Evolutionary conservation across 2,888 invertebrate genomes (phyloP), one percentile per base, ranked within the genome.

Genomic region (Ophraella communa): DNA sequence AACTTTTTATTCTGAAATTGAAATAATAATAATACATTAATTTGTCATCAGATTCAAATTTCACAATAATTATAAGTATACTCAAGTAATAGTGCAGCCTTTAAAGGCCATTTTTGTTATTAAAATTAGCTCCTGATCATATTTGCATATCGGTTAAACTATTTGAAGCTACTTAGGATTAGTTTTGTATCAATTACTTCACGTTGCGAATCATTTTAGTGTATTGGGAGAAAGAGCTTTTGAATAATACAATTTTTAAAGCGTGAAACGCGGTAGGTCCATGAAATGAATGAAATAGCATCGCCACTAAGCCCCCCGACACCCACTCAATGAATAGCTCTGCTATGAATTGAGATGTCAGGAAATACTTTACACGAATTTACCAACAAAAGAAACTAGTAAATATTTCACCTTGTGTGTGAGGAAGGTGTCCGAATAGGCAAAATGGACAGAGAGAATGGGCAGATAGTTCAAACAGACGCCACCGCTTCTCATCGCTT

Each of bases 311-410:
- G 62, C 56, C 64, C 65, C 70, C 24, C 20, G 11, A 30, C 60
- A 60, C 65, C 61, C 63, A 63, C 75, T 77, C 76, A 77, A 74
- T 77, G 77, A 77, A 78, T 74, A 73, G 71, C 17, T 30, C 30
- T 49, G 54, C 66, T 62, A 69, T 77, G 77, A 79, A 79, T 79
- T 79, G 79, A 79, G 78, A 77, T 74, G 80, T 79, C 79, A 79
- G 78, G 75, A 77, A 78, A 79, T 77, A 74, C 71, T 71, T 73
- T 76, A 75, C 75, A 74, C 74, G 73, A 73, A 75, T 74, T 76
- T 71, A 72, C 64, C 72, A 74, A 79, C 79, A 79, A 79, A 74
- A 71, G 76, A 70, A 63, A 65, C 75, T 77, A 75, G 78, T 78
- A 79, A 78, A 78, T 77, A 78, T 78, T 79, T 77, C 78, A 76